Base-by-base conservation (phyloP, 2,113 vertebrate genomes). In the Colius striatus region DNA sequence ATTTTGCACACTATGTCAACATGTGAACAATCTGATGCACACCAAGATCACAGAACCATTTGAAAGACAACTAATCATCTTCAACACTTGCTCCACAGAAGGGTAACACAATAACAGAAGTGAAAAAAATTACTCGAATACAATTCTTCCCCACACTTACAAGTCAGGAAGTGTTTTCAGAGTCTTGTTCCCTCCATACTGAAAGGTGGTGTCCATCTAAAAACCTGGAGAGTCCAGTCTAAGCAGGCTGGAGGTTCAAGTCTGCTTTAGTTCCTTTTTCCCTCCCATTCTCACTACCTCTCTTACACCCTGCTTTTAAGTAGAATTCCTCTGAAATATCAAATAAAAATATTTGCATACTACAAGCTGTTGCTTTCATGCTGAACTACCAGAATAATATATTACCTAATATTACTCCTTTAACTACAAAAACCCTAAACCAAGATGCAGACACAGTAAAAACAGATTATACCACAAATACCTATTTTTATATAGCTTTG, bases 351-450 rank as follows among this genome's bases (percentile, higher is more conserved):
- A n/a, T 71, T 43, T 21, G 7, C 51, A 29, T 48, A 27, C 18
- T 48, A 30, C 54, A 87, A 87, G 86, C 55, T 80, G 41, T 8
- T 88, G 72, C 90, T 95, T 77, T 86, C 62, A 48, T 48, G 45
- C 60, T 93, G 95, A 62, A 70, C 85, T 90, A 87, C 48, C 36
- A 87, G 83, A 45, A 94, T 43, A 84, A 96, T 74, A 43, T 38
- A 95, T 84, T 94, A 77, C 75, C 96, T 81, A 94, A 54, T 94
- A 97, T 91, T 92, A 87, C 85, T 94, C 71, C 86, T 96, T 97
- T 97, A 97, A 98, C 98, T 97, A 97, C 34, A 89, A 97, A 96
- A 97, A 93, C 81, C 62, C 68, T 94, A 95, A 97, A 93, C 91
- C 88, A 92, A 95, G 97, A 88, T 55, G 77, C 65, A 95, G 53